These are phyloP conservation scores for Neocloeon triangulifer DNA, from an alignment of 1,140 invertebrate genomes.

Conservation along the genomic window DNA sequence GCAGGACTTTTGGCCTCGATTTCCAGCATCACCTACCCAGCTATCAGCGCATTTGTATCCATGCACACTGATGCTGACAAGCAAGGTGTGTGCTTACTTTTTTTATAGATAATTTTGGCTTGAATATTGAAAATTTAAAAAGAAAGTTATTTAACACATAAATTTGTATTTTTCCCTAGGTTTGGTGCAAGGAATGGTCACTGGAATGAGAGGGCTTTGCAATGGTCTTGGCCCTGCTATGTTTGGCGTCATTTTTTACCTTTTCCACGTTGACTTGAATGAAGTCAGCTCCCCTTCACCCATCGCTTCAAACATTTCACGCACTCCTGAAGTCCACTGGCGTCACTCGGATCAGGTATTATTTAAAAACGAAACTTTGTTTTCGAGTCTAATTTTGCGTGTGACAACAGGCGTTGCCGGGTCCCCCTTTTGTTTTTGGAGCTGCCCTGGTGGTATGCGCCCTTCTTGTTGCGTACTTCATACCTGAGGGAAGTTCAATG, in stretches of 20 bases:
- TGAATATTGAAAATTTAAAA: too few species aligned
- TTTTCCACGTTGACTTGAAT: conserved; percentile 95
- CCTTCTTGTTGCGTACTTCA: conserved; percentile 74
- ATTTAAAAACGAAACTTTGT: not conserved
- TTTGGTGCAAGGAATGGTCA: conserved; percentile 96
- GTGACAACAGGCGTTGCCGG: conserved; percentile 83
- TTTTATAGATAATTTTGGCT: too few species aligned
- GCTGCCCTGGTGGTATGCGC: conserved; percentile 90
- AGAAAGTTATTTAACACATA: too few species aligned
- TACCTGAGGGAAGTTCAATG: conserved; percentile 28
- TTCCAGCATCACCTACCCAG: conserved; percentile 90
- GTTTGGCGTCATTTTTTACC: conserved; percentile 95
- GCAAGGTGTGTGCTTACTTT: conserved; percentile 47
- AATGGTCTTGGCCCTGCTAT: conserved; percentile 84
- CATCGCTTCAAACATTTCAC: conserved; percentile 1
- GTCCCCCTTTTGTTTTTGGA: conserved; percentile 99
- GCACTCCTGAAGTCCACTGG: conserved; percentile 6
- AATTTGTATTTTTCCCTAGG: too few species aligned
- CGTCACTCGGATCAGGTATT: conserved; percentile 3
- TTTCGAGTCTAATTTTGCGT: conserved; percentile 9
- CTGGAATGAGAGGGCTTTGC: conserved; percentile 81
- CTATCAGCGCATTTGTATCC: conserved; percentile 97
- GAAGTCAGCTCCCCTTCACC: conserved; percentile 21
- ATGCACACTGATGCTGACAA: conserved; percentile 90
- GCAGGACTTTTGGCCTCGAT: conserved; percentile 88